These are phyloP conservation scores for Papilio demoleus DNA, from an alignment of 2,888 invertebrate species.

Conservation along the genomic window DNA sequence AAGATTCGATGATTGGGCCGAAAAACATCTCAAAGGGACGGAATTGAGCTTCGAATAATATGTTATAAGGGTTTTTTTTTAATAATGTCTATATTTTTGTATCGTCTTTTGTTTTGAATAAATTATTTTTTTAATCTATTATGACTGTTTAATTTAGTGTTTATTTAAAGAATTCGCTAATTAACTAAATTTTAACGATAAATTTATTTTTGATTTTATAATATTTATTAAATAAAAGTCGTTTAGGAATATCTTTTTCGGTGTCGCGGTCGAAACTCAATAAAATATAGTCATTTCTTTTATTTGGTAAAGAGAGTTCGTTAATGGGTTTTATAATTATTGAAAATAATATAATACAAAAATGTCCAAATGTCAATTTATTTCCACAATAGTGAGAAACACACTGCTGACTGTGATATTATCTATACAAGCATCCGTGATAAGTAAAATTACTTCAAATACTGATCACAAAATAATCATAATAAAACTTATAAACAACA, in stretches of 20 bases:
- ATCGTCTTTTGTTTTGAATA: not conserved
- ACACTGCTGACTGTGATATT: conserved; percentile 51
- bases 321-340: too few species aligned
- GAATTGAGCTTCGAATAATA: conserved; percentile 83
- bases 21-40: conserved; percentile 84
- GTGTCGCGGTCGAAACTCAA: too few species aligned
- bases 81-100: not conserved
- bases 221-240: too few species aligned
- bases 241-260: too few species aligned
- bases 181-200: not conserved
- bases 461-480: conserved; percentile 35
- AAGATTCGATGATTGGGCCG: conserved; percentile 89
- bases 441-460: conserved; percentile 15
- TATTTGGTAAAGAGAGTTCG: too few species aligned
- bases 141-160: too few species aligned
- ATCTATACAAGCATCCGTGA: conserved; percentile 41
- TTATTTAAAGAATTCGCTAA: too few species aligned
- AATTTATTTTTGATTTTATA: too few species aligned
- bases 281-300: too few species aligned
- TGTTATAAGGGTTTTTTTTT: not conserved
- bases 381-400: conserved; percentile 52
- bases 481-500: not conserved
- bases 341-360: conserved; percentile 42
- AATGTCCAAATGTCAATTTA: conserved; percentile 50
- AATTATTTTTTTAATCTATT: conserved; percentile 2